Conservation (phyloP, 2,113 vertebrate genomes). For the Macheiramphus alcinus region DNA sequence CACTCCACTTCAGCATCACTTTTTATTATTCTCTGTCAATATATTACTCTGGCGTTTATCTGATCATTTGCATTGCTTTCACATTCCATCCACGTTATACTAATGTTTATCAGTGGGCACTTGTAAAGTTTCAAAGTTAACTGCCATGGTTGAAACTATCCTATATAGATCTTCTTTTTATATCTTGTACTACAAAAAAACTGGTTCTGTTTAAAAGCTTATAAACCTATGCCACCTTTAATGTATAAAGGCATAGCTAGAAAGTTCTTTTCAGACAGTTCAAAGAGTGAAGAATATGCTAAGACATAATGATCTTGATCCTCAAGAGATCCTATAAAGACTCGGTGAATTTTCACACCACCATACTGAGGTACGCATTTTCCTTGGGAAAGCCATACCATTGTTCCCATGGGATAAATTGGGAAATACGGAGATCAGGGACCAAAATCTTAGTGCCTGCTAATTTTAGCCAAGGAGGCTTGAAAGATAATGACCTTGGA, state of each 20-base stretch:
- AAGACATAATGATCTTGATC: background rate
- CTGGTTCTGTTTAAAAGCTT: background rate
- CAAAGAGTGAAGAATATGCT: background rate
- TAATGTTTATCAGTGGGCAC: background rate
- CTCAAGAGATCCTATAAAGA: background rate
- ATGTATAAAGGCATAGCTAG: background rate
- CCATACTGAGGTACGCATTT: background rate
- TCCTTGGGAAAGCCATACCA: background rate
- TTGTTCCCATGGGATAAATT: background rate
- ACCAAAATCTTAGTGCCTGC: background rate
- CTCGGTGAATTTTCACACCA: background rate
- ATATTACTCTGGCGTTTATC: background rate
- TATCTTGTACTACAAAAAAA: background rate
- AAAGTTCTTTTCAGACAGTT: background rate
- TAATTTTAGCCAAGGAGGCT: background rate
- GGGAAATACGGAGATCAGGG: background rate
- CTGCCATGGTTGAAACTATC: background rate
- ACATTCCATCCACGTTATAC: background rate
- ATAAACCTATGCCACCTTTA: background rate
- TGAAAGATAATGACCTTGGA: background rate
- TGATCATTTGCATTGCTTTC: background rate
- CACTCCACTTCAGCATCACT: background rate
- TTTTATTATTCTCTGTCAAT: constrained; percentile 26
- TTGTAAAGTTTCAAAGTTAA: background rate
- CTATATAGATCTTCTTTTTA: background rate